These are phyloP conservation scores for Orthosia gothica DNA, from an alignment of 2,888 invertebrate genomes.

Conservation along the genomic window DNA sequence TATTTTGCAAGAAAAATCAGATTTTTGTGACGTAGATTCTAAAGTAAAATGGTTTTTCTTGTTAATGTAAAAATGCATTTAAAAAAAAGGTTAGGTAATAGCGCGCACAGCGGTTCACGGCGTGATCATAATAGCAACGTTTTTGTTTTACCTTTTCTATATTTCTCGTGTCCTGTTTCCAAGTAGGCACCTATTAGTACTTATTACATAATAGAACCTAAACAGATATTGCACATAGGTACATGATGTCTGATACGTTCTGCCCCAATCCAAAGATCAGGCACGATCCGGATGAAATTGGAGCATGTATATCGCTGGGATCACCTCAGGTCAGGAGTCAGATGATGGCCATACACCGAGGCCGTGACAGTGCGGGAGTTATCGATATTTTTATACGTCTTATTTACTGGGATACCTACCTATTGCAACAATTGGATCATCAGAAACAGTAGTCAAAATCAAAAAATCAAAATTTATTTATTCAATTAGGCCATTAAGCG, in stretches of 20 bases:
- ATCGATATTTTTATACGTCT: constrained; percentile 46
- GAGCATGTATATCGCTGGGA: constrained; percentile 70
- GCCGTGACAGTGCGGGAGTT: constrained; percentile 52
- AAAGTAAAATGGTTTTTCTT: neutral
- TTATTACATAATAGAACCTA: constrained; percentile 21
- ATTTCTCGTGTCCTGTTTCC: too few species aligned
- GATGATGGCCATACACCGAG: constrained; percentile 57
- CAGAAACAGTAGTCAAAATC: neutral
- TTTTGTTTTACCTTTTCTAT: neutral
- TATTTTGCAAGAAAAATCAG: constrained; percentile 6
- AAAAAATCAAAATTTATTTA: too few species aligned
- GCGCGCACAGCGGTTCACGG: too few species aligned
- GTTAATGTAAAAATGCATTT: neutral
- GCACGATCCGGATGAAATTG: constrained; percentile 76
- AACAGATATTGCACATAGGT: constrained; percentile 49
- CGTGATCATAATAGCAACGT: neutral
- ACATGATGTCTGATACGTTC: constrained; percentile 39
- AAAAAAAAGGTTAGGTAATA: neutral
- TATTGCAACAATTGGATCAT: constrained; percentile 16
- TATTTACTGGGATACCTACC: constrained; percentile 5
- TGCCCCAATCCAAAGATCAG: constrained; percentile 63
- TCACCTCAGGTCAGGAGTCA: constrained; percentile 68
- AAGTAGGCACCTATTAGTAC: constrained; percentile 2
- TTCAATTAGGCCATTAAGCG: too few species aligned
- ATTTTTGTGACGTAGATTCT: neutral